Evolutionary conservation across 2,113 vertebrate genomes (phyloP), one percentile per base, ranked within the genome.

Genomic region (Ceyx cyanopectus): DNA sequence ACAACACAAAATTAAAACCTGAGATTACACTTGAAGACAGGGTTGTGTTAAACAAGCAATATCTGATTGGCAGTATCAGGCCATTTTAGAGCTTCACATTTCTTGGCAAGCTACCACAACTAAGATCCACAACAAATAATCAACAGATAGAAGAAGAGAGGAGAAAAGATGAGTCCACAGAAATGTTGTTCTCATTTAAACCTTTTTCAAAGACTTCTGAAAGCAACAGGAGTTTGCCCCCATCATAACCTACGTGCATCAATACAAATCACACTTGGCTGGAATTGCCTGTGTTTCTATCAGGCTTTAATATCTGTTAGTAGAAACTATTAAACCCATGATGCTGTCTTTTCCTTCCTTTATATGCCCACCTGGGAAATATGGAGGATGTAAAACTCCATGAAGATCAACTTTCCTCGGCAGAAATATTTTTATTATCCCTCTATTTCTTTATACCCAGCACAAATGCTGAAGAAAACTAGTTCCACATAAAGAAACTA

Each of bases 401-500:
- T 70, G 62, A 86, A 80, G 87, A 95, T 91, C 91, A 92, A 94
- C 94, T 91, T 94, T 80, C 85, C 75, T 80, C 40, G 63, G 85
- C 84, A 92, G 87, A 96, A 93, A 96, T 87, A 92, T 80, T 92
- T 96, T 96, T 95, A 96, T 96, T 94, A 92, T 60, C 60, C 63
- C 43, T 85, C 67, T 87, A 69, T 85, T 95, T 92, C 81, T 85
- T 73, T 68, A 85, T 74, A 73, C 32, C 23, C 21, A 94, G 86
- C 84, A 85, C 84, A 87, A 95, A 95, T 10, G 11, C 34, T 63
- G 84, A 74, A 72, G 70, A 60, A 92, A 95, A 74, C 74, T 34
- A n/a, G 75, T 67, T 89, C 81, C 70, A 77, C 40, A 85, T 88
- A 93, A 92, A 91, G 73, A 85, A 96, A 81, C 62, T 91, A 78